phyloP scores from a whole-genome alignment of 2,888 invertebrate genomes.

The Muschampia plurimacula region DNA sequence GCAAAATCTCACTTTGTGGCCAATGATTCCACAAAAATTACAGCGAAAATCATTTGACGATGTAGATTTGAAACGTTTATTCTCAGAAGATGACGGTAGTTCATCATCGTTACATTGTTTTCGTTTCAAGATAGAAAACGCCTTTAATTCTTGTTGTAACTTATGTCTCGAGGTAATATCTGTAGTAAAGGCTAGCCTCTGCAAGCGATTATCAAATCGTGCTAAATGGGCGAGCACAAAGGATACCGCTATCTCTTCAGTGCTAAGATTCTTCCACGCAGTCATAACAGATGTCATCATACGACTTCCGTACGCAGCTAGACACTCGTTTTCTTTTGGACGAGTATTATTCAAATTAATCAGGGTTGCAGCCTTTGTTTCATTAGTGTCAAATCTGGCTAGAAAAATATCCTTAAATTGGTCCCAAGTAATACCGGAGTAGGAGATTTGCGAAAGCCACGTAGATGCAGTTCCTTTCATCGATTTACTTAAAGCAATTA shows the following conservation, averaged over 20 bases:
- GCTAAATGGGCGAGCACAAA: conserved; percentile 41
- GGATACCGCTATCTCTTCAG: conserved; percentile 42
- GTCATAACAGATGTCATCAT: conserved; percentile 30
- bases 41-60: not conserved
- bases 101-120: not conserved
- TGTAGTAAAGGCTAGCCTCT: conserved; percentile 35
- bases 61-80: not conserved
- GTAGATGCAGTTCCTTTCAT: conserved; percentile 40
- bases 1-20: conserved; percentile 1
- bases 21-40: not conserved
- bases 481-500: conserved; percentile 41
- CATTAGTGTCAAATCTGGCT: conserved; percentile 30
- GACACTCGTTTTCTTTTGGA: conserved; percentile 38
- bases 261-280: conserved; percentile 36
- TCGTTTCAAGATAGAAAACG: not conserved
- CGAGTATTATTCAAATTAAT: conserved; percentile 29
- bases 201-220: conserved; percentile 37
- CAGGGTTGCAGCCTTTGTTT: conserved; percentile 35
- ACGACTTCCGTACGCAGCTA: conserved; percentile 39
- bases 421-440: conserved; percentile 40
- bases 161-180: conserved; percentile 25
- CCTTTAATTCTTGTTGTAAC: conserved; percentile 25
- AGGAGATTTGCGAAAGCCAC: conserved; percentile 39
- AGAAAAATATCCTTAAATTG: conserved; percentile 41
- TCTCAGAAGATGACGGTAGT: not conserved